phyloP scores from a whole-genome alignment of 2,888 invertebrate genomes.

The Troides oblongomaculatus region DNA sequence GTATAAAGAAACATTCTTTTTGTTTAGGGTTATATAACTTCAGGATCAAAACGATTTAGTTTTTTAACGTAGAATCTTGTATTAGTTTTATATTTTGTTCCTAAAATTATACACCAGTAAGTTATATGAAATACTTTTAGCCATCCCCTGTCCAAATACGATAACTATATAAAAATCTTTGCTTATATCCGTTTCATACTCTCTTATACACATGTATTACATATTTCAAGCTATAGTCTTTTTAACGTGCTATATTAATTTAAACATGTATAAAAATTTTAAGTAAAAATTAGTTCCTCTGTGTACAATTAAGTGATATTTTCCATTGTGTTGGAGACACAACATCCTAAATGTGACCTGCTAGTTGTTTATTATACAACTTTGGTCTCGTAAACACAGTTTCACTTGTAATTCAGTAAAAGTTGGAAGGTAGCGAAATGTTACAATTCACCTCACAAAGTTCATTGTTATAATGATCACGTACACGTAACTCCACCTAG shows the following conservation, averaged over 20 bases:
- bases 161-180: neutral
- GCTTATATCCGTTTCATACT: neutral
- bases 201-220: neutral
- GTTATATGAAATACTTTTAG: neutral
- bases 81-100: neutral
- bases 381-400: conserved; percentile 15
- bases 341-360: neutral
- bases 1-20: no score
- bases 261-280: neutral
- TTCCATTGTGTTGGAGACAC: neutral
- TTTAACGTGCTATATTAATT: neutral
- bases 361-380: conserved; percentile 13
- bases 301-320: neutral
- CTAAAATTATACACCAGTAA: no score
- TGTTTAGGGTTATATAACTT: no score
- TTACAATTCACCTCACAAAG: conserved; percentile 12
- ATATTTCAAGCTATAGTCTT: neutral
- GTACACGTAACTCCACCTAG: neutral
- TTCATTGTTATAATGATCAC: conserved; percentile 5
- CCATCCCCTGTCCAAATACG: neutral
- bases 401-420: conserved; percentile 9
- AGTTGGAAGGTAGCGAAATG: conserved; percentile 2
- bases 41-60: no score
- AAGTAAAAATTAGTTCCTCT: neutral
- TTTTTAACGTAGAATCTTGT: no score